Evolutionary conservation across 2,797 vertebrate genomes (phyloP).

Genomic region (Silurus aristotelis): DNA sequence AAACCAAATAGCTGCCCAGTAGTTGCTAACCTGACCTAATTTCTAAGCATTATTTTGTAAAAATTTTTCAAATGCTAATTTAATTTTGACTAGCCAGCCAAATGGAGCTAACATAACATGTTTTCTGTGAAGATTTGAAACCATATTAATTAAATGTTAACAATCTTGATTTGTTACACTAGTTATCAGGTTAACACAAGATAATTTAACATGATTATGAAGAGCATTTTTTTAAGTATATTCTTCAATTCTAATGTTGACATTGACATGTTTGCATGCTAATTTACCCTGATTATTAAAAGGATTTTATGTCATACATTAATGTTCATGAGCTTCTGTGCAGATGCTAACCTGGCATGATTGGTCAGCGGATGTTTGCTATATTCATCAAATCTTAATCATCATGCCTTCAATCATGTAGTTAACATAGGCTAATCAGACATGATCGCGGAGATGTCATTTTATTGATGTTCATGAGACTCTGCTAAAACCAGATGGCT

Average conservation of each 20-base stretch:
- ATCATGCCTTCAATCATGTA: background rate
- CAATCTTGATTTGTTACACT: background rate
- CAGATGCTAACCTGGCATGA: background rate
- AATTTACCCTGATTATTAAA: background rate
- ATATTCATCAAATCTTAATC: conserved; percentile 1
- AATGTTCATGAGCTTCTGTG: background rate
- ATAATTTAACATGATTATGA: background rate
- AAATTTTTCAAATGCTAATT: no score
- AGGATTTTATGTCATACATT: background rate
- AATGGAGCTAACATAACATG: background rate
- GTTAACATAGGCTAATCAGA: background rate
- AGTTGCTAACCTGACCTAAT: no score
- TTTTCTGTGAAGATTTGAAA: background rate
- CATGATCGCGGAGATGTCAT: background rate
- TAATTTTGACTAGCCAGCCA: background rate
- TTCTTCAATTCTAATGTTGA: background rate
- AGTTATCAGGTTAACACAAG: no score
- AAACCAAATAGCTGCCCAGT: no score
- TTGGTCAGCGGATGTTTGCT: background rate
- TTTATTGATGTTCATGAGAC: background rate
- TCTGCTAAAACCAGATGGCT: background rate
- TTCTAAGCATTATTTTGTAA: no score
- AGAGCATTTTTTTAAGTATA: background rate
- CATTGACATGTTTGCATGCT: background rate
- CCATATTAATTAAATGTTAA: background rate